phyloP scores from a whole-genome alignment of 1,140 invertebrate genomes.

The Leptinotarsa lineolata region DNA sequence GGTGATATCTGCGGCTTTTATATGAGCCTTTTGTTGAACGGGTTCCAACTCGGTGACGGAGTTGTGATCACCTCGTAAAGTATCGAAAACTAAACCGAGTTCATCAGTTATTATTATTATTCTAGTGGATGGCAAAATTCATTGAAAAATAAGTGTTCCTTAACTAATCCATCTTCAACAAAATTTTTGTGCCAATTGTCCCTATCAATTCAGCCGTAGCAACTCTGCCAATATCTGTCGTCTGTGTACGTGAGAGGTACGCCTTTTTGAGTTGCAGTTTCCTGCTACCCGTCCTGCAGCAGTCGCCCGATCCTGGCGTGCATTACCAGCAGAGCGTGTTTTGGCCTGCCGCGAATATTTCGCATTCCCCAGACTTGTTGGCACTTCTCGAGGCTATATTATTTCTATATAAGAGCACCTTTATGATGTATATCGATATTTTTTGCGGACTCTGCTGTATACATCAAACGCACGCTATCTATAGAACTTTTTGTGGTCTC shows the following conservation, averaged over 20 bases:
- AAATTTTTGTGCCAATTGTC: no score
- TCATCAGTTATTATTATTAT: no score
- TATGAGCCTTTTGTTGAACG: no score
- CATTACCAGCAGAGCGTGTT: conserved; percentile 30
- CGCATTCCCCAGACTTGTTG: conserved; percentile 36
- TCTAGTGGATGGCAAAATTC: no score
- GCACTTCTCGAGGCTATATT: conserved; percentile 34
- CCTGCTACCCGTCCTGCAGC: not conserved
- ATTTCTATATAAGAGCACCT: conserved; percentile 37
- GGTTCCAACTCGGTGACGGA: no score
- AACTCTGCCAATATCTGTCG: not conserved
- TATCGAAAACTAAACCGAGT: no score
- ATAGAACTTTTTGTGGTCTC: not conserved
- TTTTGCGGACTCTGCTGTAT: conserved; percentile 26
- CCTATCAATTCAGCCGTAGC: no score
- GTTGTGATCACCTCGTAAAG: no score
- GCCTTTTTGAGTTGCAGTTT: not conserved
- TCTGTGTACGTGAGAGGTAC: not conserved
- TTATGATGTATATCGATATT: conserved; percentile 35
- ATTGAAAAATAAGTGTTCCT: no score
- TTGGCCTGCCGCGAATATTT: conserved; percentile 29
- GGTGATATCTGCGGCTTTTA: no score
- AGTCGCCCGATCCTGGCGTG: conserved; percentile 16
- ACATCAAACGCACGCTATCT: conserved; percentile 20
- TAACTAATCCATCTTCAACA: no score